These are phyloP conservation scores for Embiotoca jacksoni DNA, from an alignment of 2,113 vertebrate genomes.

Conservation along the genomic window DNA sequence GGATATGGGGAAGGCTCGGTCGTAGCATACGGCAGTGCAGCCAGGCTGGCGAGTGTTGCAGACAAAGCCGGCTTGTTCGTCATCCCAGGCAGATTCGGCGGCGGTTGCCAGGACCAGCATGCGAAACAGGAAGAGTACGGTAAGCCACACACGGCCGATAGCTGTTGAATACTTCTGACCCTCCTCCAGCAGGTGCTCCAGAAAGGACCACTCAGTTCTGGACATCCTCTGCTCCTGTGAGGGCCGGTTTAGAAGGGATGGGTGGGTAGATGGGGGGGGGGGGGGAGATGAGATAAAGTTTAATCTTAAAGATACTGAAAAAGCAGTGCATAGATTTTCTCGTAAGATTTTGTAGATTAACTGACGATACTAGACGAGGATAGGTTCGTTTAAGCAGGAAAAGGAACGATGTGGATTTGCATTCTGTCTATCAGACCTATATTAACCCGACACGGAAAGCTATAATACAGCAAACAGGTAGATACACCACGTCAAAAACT, in stretches of 20 bases:
- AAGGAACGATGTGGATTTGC: no score
- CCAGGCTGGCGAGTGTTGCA: slow-evolving; percentile 96
- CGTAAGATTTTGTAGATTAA: no score
- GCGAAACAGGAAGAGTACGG: slow-evolving; percentile 96
- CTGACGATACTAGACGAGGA: no score
- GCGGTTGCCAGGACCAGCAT: slow-evolving; percentile 93
- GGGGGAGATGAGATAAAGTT: background rate
- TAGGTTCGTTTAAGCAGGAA: no score
- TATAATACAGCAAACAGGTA: no score
- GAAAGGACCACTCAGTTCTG: slow-evolving; percentile 97
- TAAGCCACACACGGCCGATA: slow-evolving; percentile 95
- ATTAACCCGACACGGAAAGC: no score
- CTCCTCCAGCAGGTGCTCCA: slow-evolving; percentile 94
- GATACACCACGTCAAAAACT: no score
- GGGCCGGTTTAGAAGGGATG: background rate
- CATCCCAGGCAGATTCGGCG: slow-evolving; percentile 95
- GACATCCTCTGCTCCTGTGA: slow-evolving; percentile 83
- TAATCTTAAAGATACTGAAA: background rate
- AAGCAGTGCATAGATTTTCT: no score
- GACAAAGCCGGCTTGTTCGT: slow-evolving; percentile 93
- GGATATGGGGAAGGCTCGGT: slow-evolving; percentile 96
- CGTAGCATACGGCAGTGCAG: slow-evolving; percentile 93
- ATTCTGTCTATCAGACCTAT: no score
- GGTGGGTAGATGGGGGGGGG: background rate
- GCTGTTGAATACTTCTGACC: slow-evolving; percentile 94